Evolutionary conservation across 1,140 invertebrate genomes (phyloP).

Genomic region (Brachionus manjavacas): DNA sequence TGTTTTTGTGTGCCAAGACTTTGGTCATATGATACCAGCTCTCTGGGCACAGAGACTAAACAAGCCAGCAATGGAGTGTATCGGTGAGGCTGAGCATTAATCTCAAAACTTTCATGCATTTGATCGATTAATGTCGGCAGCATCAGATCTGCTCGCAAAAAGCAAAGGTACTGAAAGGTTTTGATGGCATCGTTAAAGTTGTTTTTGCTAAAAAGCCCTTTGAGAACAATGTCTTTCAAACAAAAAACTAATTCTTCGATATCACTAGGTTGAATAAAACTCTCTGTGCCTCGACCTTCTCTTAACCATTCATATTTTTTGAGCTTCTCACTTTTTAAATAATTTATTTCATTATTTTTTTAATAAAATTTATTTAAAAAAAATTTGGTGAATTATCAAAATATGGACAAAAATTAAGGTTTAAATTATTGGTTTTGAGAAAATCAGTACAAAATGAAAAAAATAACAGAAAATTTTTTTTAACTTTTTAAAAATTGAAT

Average conservation of each 20-base stretch:
- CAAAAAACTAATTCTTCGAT: slow-evolving; percentile 74
- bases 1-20: slow-evolving; percentile 69
- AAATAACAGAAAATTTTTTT: no score
- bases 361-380: not conserved
- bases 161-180: slow-evolving; percentile 70
- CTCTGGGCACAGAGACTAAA: slow-evolving; percentile 67
- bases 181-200: slow-evolving; percentile 65
- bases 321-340: not conserved
- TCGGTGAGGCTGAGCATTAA: slow-evolving; percentile 77
- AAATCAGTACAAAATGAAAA: no score
- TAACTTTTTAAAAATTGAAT: no score
- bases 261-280: slow-evolving; percentile 72
- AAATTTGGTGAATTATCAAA: not conserved
- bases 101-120: slow-evolving; percentile 67
- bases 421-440: no score
- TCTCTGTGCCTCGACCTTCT: slow-evolving; percentile 47
- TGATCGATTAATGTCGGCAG: slow-evolving; percentile 75
- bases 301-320: slow-evolving; percentile 24
- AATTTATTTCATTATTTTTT: not conserved
- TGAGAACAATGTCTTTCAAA: slow-evolving; percentile 66
- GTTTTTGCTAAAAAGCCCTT: slow-evolving; percentile 72
- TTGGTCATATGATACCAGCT: slow-evolving; percentile 59
- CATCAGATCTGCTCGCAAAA: slow-evolving; percentile 73
- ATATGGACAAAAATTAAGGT: no score
- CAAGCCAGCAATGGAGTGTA: slow-evolving; percentile 72